Base-by-base conservation (phyloP, 2,113 vertebrate genomes). In the Amphiprion percula region DNA sequence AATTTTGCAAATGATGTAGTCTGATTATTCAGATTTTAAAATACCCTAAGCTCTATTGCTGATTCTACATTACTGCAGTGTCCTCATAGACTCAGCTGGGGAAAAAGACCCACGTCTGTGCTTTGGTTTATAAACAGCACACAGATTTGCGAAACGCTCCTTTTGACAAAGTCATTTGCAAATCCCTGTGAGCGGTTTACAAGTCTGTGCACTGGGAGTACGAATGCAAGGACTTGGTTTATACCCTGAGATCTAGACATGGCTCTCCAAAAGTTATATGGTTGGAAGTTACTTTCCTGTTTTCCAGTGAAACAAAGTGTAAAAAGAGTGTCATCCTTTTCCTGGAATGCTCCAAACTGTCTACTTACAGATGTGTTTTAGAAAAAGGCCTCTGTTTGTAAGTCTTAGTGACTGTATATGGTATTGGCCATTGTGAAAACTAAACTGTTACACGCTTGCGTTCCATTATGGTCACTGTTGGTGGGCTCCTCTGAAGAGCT, bases 341-440 rank as follows among this genome's bases (percentile, higher is more conserved):
- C 56, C 56, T 62, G 41, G 74, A 68, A 76, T 70, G n/a, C 44
- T 53, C 55, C 33, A 0, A 28, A 30, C 15, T 46, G 3, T 63
- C 41, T 76, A 26, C 10, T 39, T 56, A 39, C 19, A 26, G n/a
- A 24, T 56, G 30, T 68, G 71, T 77, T 87, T 79, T 30, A 28
- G 50, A 79, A 70, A 80, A 65, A 26, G 33, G 4, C 61, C 16
- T 11, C 10, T 74, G 61, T 79, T 79, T 89, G 53, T 75, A 63
- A 60, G 60, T 5, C 23, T 41, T 19, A 58, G 23, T 75, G 78
- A 82, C 85, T 90, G 70, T 85, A 80, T 82, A 86, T 78, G 84
- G 80, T 60, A 21, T 70, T 19, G 2, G 54, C 41, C 65, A 81
- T 62, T 66, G 80, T 78, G n/a, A 54, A 77, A 85, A 50, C 83